Conservation (phyloP, 2,113 vertebrate genomes). For the Scomber colias region DNA sequence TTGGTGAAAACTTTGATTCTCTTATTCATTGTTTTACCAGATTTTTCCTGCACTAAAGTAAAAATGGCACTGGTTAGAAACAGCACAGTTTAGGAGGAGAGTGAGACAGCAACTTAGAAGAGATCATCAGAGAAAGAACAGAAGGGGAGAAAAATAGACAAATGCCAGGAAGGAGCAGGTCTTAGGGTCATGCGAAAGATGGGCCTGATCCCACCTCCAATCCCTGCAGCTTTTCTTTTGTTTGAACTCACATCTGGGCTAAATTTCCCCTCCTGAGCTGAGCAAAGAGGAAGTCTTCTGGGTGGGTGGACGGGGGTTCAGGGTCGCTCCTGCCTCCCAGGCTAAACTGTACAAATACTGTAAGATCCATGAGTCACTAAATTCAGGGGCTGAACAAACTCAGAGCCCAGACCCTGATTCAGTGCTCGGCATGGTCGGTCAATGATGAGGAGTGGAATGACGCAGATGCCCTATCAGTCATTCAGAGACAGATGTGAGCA, state of each 20-base stretch:
- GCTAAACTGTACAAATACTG: conserved; percentile 69
- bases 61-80: conserved; percentile 32
- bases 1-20: conserved; percentile 31
- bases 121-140: conserved; percentile 50
- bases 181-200: conserved; percentile 79
- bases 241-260: conserved; percentile 87
- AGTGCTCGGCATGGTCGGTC: conserved; percentile 27
- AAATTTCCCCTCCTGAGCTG: conserved; percentile 75
- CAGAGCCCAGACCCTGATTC: conserved; percentile 41
- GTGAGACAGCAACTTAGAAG: conserved; percentile 51
- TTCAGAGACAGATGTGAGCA: conserved; percentile 3
- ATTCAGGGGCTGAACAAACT: conserved; percentile 28
- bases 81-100: conserved; percentile 30
- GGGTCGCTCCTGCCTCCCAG: conserved; percentile 65
- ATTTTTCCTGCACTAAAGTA: not conserved
- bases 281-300: conserved; percentile 79
- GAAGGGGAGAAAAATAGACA: conserved; percentile 68
- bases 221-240: conserved; percentile 78
- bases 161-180: conserved; percentile 80
- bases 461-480: conserved; percentile 5
- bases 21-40: conserved; percentile 7
- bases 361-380: conserved; percentile 62
- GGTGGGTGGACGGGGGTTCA: conserved; percentile 68
- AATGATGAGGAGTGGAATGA: conserved; percentile 22
- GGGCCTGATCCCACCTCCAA: conserved; percentile 81